phyloP scores from a whole-genome alignment of 2,888 invertebrate species.

The Deilephila elpenor region DNA sequence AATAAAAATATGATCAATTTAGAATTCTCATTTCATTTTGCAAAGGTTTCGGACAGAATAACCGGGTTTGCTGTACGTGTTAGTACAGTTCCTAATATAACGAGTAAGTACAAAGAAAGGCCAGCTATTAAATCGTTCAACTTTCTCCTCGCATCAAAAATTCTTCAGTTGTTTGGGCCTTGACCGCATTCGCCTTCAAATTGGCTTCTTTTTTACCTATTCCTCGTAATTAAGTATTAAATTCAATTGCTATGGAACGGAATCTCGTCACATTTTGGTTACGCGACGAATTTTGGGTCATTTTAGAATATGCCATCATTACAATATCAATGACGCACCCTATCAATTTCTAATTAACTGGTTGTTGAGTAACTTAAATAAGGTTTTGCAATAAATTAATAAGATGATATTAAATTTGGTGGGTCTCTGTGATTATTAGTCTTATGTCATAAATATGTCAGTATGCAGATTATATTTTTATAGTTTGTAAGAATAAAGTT shows the following conservation, averaged over 20 bases:
- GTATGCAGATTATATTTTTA: not conserved
- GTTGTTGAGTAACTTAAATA: not conserved
- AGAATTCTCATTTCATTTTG: not conserved
- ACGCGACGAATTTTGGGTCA: not conserved
- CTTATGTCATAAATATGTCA: not conserved
- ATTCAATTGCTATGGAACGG: not conserved
- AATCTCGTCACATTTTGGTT: not conserved
- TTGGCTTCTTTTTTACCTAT: not conserved
- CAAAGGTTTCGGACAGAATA: not conserved
- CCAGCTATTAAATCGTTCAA: conserved; percentile 26
- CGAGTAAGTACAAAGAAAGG: conserved; percentile 15
- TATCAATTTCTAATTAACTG: not conserved
- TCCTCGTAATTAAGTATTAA: not conserved
- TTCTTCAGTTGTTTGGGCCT: conserved; percentile 27
- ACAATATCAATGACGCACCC: not conserved
- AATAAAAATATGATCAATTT: no score
- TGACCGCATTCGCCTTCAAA: conserved; percentile 30
- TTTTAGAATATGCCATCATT: not conserved
- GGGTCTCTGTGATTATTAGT: not conserved
- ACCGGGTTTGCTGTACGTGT: not conserved
- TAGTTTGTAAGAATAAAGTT: not conserved
- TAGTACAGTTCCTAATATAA: conserved; percentile 6
- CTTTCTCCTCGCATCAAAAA: conserved; percentile 30
- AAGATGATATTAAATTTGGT: not conserved
- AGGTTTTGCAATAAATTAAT: not conserved